Evolutionary conservation across 1,140 invertebrate species (phyloP).

Genomic region (Aplysia californica): DNA sequence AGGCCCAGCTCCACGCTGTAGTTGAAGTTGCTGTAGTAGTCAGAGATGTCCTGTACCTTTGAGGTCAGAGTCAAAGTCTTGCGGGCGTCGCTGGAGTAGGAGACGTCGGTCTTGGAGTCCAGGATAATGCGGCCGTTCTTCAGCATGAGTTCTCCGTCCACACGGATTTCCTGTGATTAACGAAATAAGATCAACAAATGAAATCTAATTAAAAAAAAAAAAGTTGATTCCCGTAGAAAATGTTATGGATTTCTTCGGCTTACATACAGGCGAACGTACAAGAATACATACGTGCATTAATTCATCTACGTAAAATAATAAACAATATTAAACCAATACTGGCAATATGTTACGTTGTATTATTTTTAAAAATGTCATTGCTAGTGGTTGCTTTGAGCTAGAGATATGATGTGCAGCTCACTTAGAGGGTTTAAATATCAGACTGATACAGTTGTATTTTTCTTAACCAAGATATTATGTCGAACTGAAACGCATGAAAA

Average conservation of each 20-base stretch:
- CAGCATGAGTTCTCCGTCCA: constrained; percentile 40
- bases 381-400: too few species aligned
- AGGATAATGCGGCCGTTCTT: constrained; percentile 41
- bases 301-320: too few species aligned
- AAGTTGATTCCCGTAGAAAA: neutral
- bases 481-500: too few species aligned
- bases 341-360: too few species aligned
- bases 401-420: too few species aligned
- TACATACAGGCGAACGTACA: neutral
- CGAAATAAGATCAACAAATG: too few species aligned
- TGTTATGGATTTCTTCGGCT: neutral
- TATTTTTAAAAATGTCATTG: too few species aligned
- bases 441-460: too few species aligned
- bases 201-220: constrained; percentile 21
- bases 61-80: constrained; percentile 57
- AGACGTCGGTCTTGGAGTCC: constrained; percentile 56
- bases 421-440: too few species aligned
- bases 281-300: neutral
- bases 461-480: too few species aligned
- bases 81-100: constrained; percentile 49
- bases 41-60: constrained; percentile 45
- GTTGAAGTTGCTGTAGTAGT: constrained; percentile 5
- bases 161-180: constrained; percentile 30
- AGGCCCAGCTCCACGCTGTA: constrained; percentile 18
- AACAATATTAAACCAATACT: too few species aligned